Percentiles rank a stretch among this genome's conserved stretches.
phyloP scores from a whole-genome alignment of 2,888 invertebrate species.

The Eurytoma californica region DNA sequence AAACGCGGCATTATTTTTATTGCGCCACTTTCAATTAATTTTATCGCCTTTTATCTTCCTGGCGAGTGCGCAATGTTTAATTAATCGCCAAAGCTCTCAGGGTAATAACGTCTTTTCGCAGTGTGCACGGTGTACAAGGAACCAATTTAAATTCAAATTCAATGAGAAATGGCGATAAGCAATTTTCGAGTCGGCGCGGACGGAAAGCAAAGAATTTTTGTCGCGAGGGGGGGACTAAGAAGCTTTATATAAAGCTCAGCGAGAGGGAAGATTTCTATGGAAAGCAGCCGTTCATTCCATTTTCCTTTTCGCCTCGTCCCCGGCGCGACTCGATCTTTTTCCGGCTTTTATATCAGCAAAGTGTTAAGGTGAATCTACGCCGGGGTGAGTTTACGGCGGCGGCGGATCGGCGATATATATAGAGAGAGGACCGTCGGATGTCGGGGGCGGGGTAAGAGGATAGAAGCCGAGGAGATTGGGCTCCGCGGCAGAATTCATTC shows the following conservation, averaged over 20 bases:
- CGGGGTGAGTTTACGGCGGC: slow-evolving; percentile 60
- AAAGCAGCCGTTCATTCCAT: slow-evolving; percentile 50
- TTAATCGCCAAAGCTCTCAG: not conserved
- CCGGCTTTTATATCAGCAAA: slow-evolving; percentile 52
- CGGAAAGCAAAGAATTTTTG: slow-evolving; percentile 20
- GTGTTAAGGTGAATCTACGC: slow-evolving; percentile 60
- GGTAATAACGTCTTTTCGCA: not conserved
- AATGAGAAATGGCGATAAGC: too few species aligned
- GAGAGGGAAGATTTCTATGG: slow-evolving; percentile 47
- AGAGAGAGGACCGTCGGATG: slow-evolving; percentile 22
- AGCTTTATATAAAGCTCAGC: slow-evolving; percentile 44
- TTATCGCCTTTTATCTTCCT: too few species aligned
- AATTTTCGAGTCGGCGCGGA: not conserved
- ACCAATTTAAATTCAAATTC: too few species aligned
- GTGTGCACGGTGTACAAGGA: too few species aligned
- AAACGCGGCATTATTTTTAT: too few species aligned
- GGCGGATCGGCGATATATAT: slow-evolving; percentile 1
- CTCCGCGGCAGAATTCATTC: slow-evolving; percentile 52
- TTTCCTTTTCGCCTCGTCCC: slow-evolving; percentile 43
- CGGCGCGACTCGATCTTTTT: slow-evolving; percentile 44
- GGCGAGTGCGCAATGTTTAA: not conserved
- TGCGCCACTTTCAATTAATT: too few species aligned
- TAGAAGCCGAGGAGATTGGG: slow-evolving; percentile 10
- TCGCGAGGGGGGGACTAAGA: slow-evolving; percentile 22
- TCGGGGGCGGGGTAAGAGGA: slow-evolving; percentile 33